Evolutionary conservation across 2,888 invertebrate species (phyloP).

Genomic region (Eulithis testata): DNA sequence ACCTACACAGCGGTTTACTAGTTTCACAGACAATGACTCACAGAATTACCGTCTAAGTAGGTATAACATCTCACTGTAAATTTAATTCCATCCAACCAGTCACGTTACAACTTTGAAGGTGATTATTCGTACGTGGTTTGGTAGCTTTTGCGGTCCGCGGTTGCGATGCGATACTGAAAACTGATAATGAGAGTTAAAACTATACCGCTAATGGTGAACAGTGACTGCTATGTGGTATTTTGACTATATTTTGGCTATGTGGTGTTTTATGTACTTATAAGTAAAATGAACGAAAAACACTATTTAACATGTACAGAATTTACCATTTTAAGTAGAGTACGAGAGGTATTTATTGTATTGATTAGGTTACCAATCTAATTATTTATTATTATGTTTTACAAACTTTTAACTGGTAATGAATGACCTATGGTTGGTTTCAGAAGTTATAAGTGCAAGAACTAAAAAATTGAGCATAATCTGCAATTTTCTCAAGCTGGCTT

Average conservation of each 20-base stretch:
- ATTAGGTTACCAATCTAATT: too few species aligned
- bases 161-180: slow-evolving; percentile 30
- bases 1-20: too few species aligned
- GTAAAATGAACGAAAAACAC: too few species aligned
- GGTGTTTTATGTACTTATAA: background rate
- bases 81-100: slow-evolving; percentile 42
- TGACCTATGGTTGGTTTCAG: too few species aligned
- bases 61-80: background rate
- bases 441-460: background rate
- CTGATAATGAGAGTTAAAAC: slow-evolving; percentile 20
- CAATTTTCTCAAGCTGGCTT: slow-evolving; percentile 28
- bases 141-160: slow-evolving; percentile 37
- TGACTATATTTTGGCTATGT: too few species aligned
- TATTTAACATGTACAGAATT: too few species aligned
- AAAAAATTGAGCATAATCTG: background rate
- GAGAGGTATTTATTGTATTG: too few species aligned
- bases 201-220: slow-evolving; percentile 3
- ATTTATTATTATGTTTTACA: too few species aligned
- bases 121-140: slow-evolving; percentile 44
- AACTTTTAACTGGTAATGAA: too few species aligned
- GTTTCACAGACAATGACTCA: too few species aligned
- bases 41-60: too few species aligned
- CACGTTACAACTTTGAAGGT: slow-evolving; percentile 58
- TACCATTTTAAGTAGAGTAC: too few species aligned
- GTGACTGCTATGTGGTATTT: background rate